These are phyloP conservation scores for Protomyctophum bolini DNA, from an alignment of 2,113 vertebrate genomes.

Conservation along the genomic window DNA sequence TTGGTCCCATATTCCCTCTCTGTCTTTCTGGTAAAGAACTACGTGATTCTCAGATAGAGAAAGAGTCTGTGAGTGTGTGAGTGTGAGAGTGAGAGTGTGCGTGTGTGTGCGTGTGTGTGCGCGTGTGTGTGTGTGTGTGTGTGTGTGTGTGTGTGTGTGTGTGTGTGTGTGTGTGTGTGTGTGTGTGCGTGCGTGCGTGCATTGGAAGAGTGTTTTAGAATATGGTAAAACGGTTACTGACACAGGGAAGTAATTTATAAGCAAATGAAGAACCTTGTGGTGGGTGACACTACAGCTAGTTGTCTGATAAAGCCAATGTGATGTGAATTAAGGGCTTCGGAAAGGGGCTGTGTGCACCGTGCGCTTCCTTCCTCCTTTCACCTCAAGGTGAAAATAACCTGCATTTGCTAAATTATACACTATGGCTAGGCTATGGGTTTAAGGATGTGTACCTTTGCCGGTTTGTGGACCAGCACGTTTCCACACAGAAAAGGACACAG, in stretches of 20 bases:
- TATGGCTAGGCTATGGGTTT: slow-evolving; percentile 9
- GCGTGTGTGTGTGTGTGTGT: no score
- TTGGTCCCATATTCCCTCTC: neutral
- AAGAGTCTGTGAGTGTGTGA: neutral
- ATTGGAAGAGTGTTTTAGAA: no score
- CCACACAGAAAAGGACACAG: slow-evolving; percentile 47
- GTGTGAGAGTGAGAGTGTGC: no score
- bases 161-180: no score
- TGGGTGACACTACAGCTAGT: neutral
- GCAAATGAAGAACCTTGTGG: neutral
- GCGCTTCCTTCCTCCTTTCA: no score
- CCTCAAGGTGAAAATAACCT: neutral
- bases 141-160: no score
- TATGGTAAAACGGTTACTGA: no score
- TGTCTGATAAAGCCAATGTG: neutral
- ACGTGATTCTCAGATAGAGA: neutral
- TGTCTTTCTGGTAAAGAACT: neutral
- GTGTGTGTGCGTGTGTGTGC: no score
- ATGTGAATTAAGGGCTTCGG: neutral
- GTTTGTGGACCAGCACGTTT: slow-evolving; percentile 44
- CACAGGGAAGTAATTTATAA: no score
- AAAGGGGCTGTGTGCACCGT: no score
- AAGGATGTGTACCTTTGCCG: slow-evolving; percentile 48
- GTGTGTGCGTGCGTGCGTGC: no score
- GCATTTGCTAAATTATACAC: slow-evolving; percentile 34